Base-by-base conservation (phyloP, 2,113 vertebrate species). In the Anhinga rufa region DNA sequence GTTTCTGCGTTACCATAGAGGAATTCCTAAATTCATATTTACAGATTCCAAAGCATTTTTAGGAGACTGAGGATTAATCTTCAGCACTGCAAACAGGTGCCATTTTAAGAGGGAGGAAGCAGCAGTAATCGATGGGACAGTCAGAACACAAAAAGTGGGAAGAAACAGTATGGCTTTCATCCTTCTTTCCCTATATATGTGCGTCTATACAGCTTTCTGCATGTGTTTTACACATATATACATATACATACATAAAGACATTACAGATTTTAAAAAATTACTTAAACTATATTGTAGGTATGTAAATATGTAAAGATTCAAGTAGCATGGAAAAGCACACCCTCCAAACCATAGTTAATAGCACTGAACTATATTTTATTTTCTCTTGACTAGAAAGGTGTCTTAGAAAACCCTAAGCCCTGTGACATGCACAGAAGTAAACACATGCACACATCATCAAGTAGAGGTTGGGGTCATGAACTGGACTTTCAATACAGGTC, bases 401-500 rank as follows among this genome's bases (percentile, higher is more conserved):
- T 32, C 25, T 74, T 49, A 65, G 4, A 88, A 38, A 90, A 78
- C 9, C 9, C 2, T 17, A 21, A 25, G 22, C 26, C 14, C 29
- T 14, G 11, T 18, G 31, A 65, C 18, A 52, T 0, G 4, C 29
- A 55, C 34, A 25, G 8, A 76, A 29, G 13, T 15, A 64, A 72
- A 74, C 4, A 60, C 7, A 34, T 0, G 4, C 10, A 38, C 2
- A 1, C 9, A 36, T 38, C 12, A 82, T 88, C 61, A 48, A 0
- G 16, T 22, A 20, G 5, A 26, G 2, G 6, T 0, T 61, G 17
- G 15, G 15, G 25, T n/a, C 44, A 38, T 0, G 8, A 19, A 69
- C 15, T 29, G 20, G 49, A 29, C 20, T 48, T 68, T 26, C 34
- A 52, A 9, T 4, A 60, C 9, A 44, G 8, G 2, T 19, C 26